Base-by-base conservation (phyloP, 1,140 invertebrate species). In the Drosophila repleta region DNA sequence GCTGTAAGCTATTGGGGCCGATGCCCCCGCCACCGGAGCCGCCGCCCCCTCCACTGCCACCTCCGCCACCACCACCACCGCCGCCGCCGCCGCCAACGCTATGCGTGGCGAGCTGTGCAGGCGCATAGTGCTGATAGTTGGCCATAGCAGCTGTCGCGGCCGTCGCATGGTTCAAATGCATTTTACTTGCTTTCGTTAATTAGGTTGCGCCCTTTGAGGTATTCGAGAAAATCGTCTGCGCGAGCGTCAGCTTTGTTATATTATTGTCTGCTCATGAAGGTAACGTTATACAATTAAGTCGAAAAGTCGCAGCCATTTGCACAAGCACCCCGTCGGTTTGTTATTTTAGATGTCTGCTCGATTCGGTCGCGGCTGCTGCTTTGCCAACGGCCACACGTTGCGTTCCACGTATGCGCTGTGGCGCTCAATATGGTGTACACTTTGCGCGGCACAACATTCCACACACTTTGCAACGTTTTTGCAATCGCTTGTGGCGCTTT, bases 161-260 rank as follows among this genome's bases (percentile, higher is more conserved):
- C 51, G 90, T 91, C 57, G 90, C 90, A 83, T 91, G 90, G 58
- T 91, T 91, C 57, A 91, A 87, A 80, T 91, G 90, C 90, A 91
- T 91, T 63, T 51, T 46, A 26, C 68, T 51, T 71, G 39, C 26
- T 56, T 43, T 66, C 24, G 20, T 41, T 56, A 48, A 26, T 77
- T 71, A 43, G 46, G 60, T 69, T 63, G 58, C 56, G 68, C 68
- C 64, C 61, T 62, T 74, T 74, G 82, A 90, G 84, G 79, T 90
- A 90, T 85, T 85, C 82, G 77, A 81, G 74, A 76, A 68, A 76
- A 62, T 63, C 48, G 21, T 51, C 20, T 60, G 55, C 56, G 20
- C 41, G 26, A 45, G 26, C 67, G 62, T 71, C 66, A 49, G 57
- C 56, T 69, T 70, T 69, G 35, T 69, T 68, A 45, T 63, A 66